Evolutionary conservation across 2,888 invertebrate genomes (phyloP).

Genomic region (Nephrotoma appendiculata): DNA sequence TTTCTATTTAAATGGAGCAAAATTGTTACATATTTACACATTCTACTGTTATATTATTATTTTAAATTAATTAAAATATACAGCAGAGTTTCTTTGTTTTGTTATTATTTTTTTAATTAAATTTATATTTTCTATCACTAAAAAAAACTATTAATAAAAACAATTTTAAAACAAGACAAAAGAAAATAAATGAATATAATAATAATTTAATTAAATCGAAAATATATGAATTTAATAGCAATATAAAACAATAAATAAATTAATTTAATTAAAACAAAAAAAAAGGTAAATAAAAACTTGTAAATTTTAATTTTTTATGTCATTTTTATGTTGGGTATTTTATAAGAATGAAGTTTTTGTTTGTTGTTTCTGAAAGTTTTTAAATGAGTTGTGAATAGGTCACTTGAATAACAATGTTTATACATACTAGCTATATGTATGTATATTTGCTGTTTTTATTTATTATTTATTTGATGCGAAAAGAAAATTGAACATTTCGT

Average conservation of each 20-base stretch:
- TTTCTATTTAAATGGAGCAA: background rate
- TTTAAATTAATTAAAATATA: background rate
- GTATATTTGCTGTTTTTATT: too few relatives aligned
- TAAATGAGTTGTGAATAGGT: too few relatives aligned
- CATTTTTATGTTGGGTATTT: background rate
- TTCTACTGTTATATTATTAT: background rate
- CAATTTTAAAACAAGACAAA: background rate
- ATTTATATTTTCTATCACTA: background rate
- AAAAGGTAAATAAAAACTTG: background rate
- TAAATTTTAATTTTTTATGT: background rate
- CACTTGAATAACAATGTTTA: too few relatives aligned
- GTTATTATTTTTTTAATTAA: background rate
- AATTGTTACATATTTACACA: background rate
- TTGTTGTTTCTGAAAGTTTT: too few relatives aligned
- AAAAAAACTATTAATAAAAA: background rate
- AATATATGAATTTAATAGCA: constrained; percentile 2
- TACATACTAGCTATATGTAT: too few relatives aligned
- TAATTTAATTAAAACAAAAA: background rate
- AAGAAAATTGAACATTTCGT: too few relatives aligned
- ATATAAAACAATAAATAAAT: background rate
- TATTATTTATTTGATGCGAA: too few relatives aligned
- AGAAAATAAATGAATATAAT: background rate
- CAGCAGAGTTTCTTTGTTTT: background rate
- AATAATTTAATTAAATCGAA: background rate
- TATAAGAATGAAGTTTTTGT: background rate